A percentile compares a stretch with the other conserved stretches of the same genome.
Conservation (phyloP, 2,888 invertebrate genomes). For the Philonicus albiceps region DNA sequence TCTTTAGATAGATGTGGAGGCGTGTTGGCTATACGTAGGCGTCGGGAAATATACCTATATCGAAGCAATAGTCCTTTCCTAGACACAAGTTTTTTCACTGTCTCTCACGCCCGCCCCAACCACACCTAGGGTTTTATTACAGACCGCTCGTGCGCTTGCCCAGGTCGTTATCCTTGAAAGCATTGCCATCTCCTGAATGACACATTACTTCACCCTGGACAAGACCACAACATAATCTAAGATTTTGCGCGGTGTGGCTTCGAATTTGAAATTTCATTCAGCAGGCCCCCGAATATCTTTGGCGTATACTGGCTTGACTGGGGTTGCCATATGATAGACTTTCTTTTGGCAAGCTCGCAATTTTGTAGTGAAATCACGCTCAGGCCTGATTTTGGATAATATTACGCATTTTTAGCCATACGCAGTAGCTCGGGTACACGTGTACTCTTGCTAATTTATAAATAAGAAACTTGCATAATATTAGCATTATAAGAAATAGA, state of each 20-base stretch:
- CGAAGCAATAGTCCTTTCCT: not conserved
- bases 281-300: not conserved
- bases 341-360: not conserved
- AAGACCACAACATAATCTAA: not conserved
- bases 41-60: not conserved
- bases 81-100: not conserved
- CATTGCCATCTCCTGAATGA: slow-evolving; percentile 1
- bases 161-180: slow-evolving; percentile 32
- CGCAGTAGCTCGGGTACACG: not conserved
- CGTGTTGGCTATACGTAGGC: not conserved
- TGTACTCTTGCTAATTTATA: not conserved
- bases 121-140: not conserved
- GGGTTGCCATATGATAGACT: not conserved
- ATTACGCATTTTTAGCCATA: not conserved
- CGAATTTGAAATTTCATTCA: slow-evolving; percentile 9
- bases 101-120: not conserved
- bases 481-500: not conserved
- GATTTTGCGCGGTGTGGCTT: not conserved
- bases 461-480: not conserved
- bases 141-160: not conserved
- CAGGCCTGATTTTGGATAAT: not conserved
- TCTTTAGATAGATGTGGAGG: not conserved
- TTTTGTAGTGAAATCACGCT: not conserved
- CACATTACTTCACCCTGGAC: not conserved
- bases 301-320: not conserved